phyloP scores from a whole-genome alignment of 1,140 invertebrate genomes.

The Scaptomyza hsui region DNA sequence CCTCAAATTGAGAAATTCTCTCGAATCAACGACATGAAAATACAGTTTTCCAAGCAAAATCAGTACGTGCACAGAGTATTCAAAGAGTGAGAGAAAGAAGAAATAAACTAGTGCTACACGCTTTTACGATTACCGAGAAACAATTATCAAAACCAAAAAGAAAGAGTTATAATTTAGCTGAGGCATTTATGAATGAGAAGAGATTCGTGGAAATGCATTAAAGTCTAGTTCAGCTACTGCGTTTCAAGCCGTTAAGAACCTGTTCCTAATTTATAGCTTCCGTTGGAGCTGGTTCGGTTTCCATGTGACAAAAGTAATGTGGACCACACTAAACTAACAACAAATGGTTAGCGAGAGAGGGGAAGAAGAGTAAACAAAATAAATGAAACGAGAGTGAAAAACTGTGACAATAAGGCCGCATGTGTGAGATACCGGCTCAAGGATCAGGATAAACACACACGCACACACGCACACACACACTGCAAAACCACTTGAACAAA shows the following conservation, averaged over 20 bases:
- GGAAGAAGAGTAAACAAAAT: conserved; percentile 55
- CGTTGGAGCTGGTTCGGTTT: conserved; percentile 42
- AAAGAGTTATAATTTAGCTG: conserved; percentile 66
- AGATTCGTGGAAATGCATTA: conserved; percentile 54
- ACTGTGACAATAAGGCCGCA: conserved; percentile 23
- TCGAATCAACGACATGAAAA: conserved; percentile 44
- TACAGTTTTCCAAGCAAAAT: conserved; percentile 56
- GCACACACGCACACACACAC: conserved; percentile 39
- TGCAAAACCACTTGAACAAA: conserved; percentile 59
- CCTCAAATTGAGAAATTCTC: conserved; percentile 54
- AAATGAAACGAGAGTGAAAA: conserved; percentile 28
- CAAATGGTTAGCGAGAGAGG: conserved; percentile 24
- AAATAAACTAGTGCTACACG: conserved; percentile 58
- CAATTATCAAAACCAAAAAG: conserved; percentile 29
- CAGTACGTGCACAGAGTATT: conserved; percentile 52
- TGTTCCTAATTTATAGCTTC: conserved; percentile 68
- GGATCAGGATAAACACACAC: conserved; percentile 55
- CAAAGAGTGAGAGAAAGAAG: conserved; percentile 9
- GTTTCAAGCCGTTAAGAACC: conserved; percentile 46
- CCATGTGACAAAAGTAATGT: conserved; percentile 20
- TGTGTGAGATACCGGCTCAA: conserved; percentile 28
- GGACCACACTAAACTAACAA: conserved; percentile 42
- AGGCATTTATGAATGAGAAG: conserved; percentile 65
- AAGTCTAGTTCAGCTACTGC: conserved; percentile 29
- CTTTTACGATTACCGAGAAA: conserved; percentile 57